Evolutionary conservation across 1,140 invertebrate genomes (phyloP), one percentile per base, ranked within the genome.

Genomic region (Aphelenchoides fujianensis): DNA sequence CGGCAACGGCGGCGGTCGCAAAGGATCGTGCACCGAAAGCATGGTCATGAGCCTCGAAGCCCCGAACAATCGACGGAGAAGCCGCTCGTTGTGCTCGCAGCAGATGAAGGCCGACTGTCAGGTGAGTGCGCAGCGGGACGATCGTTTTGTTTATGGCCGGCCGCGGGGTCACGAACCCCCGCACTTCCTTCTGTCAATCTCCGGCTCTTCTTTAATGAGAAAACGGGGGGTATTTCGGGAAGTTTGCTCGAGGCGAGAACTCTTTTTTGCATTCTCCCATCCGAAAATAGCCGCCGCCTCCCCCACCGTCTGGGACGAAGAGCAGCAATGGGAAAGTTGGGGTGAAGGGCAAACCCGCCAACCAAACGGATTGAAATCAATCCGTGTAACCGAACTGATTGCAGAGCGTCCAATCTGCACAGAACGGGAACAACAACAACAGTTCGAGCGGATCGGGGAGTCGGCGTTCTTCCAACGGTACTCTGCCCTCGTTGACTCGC

Each of bases 401-500:
- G n/a, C n/a, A n/a, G n/a, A n/a, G n/a, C n/a, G n/a, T n/a, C n/a
- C n/a, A n/a, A n/a, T n/a, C n/a, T n/a, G n/a, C n/a, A n/a, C 0
- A 36, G 7, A 23, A 55, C 55, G n/a, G n/a, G 7, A 3, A 19
- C 5, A n/a, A 3, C 48, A 30, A 68, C 55, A 28, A 55, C 36
- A 68, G 36, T 19, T 48, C 19, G 28, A 34, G 12, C 55, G 5
- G 30, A 64, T 35, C n/a, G 9, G 30, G 12, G 48, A 35, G n/a
- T 12, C 37, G 67, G 19, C 67, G 67, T 32, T 71, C 68, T 3
- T 77, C 73, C 0, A 74, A 68, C 35, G 76, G 77, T n/a, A 28
- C 73, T 12, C 63, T 82, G 36, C 82, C 80, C 1, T 68, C 82
- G 16, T 54, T 82, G 16, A 76, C 78, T 27, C 71, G 80, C 41